Base-by-base conservation (phyloP, 2,113 vertebrate species). In the Labeo catla region DNA sequence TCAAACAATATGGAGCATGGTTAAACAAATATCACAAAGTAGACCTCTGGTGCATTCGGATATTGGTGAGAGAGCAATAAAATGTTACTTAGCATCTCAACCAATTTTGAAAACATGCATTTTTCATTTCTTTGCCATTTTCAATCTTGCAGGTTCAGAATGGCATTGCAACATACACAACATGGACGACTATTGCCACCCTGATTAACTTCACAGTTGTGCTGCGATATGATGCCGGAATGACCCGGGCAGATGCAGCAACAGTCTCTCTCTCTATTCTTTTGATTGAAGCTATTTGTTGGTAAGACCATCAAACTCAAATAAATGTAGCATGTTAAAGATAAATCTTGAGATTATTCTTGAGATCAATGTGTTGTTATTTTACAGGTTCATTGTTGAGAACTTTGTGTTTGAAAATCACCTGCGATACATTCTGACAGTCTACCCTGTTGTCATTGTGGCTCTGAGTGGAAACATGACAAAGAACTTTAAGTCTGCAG, bases 111-210 rank as follows among this genome's bases (percentile, higher is more conserved):
- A 2, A 49, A 34, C 0, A 36, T 7, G 49, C 23, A 36, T 13
- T 54, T 77, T 16, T 77, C 36, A 77, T 28, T 15, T 54, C 2
- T 13, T 28, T 28, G 28, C 28, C 28, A 50, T 54, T 23, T 28
- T 77, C 0, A 8, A 68, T 54, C 2, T 23, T 83, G 8, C 90
- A 96, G 96, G 93, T 96, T 36, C 96, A 97, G 91, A 97, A 97
- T 0, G 95, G 95, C 13, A 84, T 97, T 61, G 94, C 91, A 0
- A 86, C 95, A 11, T 97, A 96, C 8, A 66, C 94, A 21, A 94
- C 95, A 0, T 97, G 96, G 96, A 96, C 94, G 28, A 95, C 93
- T 72, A 93, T 96, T 0, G 96, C 96, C 15, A 93, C 93, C 0
- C 90, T 96, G 10, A 84, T 97, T 4, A 97, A 96, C 89, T 92